phyloP scores from a whole-genome alignment of 2,113 vertebrate species.

The Girardinichthys multiradiatus region DNA sequence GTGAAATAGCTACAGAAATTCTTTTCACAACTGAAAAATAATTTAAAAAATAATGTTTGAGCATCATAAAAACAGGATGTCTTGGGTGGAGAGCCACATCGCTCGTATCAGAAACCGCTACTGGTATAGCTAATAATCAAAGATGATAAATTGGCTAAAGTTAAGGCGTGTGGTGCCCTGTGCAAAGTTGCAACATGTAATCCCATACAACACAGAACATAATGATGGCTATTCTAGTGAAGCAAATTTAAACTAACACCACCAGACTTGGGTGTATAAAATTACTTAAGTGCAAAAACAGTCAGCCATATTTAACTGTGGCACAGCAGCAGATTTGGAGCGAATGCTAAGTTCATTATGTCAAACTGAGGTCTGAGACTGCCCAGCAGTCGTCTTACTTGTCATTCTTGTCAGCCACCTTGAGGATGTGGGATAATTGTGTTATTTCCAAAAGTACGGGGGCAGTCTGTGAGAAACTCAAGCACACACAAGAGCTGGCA shows the following conservation, averaged over 20 bases:
- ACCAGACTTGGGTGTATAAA: constrained; percentile 5
- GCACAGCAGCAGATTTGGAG: constrained; percentile 11
- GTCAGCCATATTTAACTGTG: constrained; percentile 20
- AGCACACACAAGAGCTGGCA: constrained; percentile 77
- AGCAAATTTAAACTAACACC: constrained; percentile 1
- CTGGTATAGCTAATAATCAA: not conserved
- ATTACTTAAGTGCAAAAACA: constrained; percentile 26
- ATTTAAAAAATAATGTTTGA: too few relatives aligned
- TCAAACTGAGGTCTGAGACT: constrained; percentile 63
- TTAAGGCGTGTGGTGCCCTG: not conserved
- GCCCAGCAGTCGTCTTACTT: constrained; percentile 68
- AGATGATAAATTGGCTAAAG: constrained; percentile 25
- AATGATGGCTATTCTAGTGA: not conserved
- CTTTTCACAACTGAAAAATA: too few relatives aligned
- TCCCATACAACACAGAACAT: constrained; percentile 5
- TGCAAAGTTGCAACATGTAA: constrained; percentile 2
- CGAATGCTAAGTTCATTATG: constrained; percentile 59
- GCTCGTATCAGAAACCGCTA: not conserved
- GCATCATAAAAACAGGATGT: too few relatives aligned
- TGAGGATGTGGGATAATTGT: constrained; percentile 75
- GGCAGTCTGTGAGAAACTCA: constrained; percentile 77
- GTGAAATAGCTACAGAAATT: too few relatives aligned
- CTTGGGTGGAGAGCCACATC: too few relatives aligned
- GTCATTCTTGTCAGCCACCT: constrained; percentile 73
- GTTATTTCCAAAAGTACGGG: constrained; percentile 73